A percentile compares a stretch with the other conserved stretches of the same genome.
Evolutionary conservation across 2,113 vertebrate genomes (phyloP).

Genomic region (Dermatemys mawii): DNA sequence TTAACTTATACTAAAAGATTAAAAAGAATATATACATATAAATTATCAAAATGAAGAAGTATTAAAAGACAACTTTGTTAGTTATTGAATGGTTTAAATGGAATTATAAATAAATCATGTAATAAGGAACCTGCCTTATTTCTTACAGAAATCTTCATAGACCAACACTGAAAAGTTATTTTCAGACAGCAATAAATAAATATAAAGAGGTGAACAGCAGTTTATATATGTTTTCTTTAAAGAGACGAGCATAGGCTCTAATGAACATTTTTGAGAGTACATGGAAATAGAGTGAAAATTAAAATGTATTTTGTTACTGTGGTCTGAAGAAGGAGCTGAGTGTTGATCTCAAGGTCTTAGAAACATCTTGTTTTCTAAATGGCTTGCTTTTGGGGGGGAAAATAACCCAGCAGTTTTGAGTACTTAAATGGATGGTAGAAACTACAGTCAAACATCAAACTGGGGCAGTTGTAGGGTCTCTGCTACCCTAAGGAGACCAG

Average conservation of each 20-base stretch:
- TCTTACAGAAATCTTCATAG: no score
- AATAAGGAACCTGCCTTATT: not conserved
- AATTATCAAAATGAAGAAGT: not conserved
- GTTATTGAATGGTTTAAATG: not conserved
- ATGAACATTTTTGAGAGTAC: not conserved
- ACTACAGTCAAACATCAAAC: not conserved
- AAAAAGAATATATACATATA: not conserved
- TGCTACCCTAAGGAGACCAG: not conserved
- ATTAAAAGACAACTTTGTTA: not conserved
- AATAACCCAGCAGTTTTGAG: not conserved
- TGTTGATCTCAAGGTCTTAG: not conserved
- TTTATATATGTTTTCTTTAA: not conserved
- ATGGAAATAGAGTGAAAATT: not conserved
- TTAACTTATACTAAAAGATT: not conserved
- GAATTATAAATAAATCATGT: not conserved
- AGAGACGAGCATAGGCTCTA: not conserved
- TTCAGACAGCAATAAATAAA: not conserved
- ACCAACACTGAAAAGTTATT: not conserved
- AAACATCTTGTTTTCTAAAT: not conserved
- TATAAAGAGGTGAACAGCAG: not conserved
- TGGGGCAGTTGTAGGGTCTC: not conserved
- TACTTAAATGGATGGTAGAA: not conserved
- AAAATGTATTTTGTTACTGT: not conserved
- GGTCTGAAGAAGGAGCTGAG: not conserved
- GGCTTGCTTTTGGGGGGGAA: not conserved